Base-by-base conservation (phyloP, 37 sponge, comb jelly and placozoan species). In the Axinella damicornis region DNA sequence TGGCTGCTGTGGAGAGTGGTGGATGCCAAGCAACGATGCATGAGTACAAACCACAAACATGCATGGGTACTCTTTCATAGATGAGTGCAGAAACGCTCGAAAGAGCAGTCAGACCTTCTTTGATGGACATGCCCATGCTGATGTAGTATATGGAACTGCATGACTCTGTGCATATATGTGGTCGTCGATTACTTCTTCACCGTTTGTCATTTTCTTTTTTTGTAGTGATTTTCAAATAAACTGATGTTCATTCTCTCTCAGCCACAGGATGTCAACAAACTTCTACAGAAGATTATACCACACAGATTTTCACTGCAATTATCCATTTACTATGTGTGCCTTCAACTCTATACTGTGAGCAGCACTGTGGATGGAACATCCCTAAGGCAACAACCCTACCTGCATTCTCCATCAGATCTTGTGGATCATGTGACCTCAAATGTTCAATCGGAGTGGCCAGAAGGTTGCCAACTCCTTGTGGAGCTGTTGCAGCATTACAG, bases 301-400 rank as follows among this genome's bases (percentile, higher is more conserved):
- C 55, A 74, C 21, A 61, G 40, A 24, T 85, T 82, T 65, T 71
- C 73, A 27, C 79, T 89, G 18, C 81, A 89, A 24, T 30, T 93
- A 41, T 73, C 76, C n/a, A 35, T 89, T 0, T 93, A 89, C 75
- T 89, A 71, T 60, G 20, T 71, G 34, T 85, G 77, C 57, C 79
- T 93, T 21, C 69, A 79, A 17, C 33, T 93, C 30, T 88, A 86
- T 69, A 32, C 54, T 24, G 25, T 39, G 55, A 41, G 36, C 11
- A 69, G 65, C 2, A n/a, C 15, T 5, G 52, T 18, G 2, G 21
- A 69, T 13, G 33, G 11, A 28, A 69, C 15, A 69, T 11, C 4
- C 46, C 13, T 6, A 6, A 73, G 39, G 14, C 59, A 53, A 34
- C 65, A 83, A 24, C 84, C 84, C 1, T 78, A 71, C 36, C 31